phyloP scores from a whole-genome alignment of 2,888 invertebrate genomes.

The Hirtodrosophila duncani region DNA sequence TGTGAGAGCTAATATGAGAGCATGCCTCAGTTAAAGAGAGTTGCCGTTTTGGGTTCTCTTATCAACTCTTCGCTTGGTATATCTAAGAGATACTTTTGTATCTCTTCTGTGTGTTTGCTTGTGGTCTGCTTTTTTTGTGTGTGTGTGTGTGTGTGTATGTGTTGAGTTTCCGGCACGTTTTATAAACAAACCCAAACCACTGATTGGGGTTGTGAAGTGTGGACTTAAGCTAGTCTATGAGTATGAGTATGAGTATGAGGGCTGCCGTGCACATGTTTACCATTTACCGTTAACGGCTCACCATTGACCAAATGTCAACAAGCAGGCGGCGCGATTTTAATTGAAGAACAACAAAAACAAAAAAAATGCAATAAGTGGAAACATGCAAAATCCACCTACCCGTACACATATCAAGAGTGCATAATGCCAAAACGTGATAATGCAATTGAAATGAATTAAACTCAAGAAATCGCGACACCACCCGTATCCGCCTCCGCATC shows the following conservation, averaged over 20 bases:
- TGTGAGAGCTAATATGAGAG: neutral
- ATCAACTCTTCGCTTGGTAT: too few species aligned
- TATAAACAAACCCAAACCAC: conserved; percentile 64
- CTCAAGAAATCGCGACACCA: neutral
- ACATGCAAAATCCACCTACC: too few species aligned
- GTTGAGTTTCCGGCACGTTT: conserved; percentile 66
- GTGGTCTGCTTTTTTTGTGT: conserved; percentile 44
- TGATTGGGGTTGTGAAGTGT: conserved; percentile 1
- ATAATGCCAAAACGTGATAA: conserved; percentile 41
- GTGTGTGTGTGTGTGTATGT: conserved; percentile 20
- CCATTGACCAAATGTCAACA: conserved; percentile 70
- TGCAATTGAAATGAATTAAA: conserved; percentile 38
- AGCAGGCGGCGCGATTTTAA: conserved; percentile 19
- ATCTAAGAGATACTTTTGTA: neutral
- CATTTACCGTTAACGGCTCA: conserved; percentile 29
- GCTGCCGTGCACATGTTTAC: conserved; percentile 46
- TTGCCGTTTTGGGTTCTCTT: conserved; percentile 7
- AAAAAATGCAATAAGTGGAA: conserved; percentile 27
- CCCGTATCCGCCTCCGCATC: neutral
- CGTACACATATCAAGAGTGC: conserved; percentile 39
- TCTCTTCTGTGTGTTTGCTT: conserved; percentile 42
- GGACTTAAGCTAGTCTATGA: neutral
- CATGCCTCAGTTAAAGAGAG: conserved; percentile 8
- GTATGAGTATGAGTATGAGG: conserved; percentile 2
- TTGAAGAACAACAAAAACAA: conserved; percentile 20